Evolutionary conservation across 2,888 invertebrate genomes (phyloP).

Genomic region (Drosophila mulleri): DNA sequence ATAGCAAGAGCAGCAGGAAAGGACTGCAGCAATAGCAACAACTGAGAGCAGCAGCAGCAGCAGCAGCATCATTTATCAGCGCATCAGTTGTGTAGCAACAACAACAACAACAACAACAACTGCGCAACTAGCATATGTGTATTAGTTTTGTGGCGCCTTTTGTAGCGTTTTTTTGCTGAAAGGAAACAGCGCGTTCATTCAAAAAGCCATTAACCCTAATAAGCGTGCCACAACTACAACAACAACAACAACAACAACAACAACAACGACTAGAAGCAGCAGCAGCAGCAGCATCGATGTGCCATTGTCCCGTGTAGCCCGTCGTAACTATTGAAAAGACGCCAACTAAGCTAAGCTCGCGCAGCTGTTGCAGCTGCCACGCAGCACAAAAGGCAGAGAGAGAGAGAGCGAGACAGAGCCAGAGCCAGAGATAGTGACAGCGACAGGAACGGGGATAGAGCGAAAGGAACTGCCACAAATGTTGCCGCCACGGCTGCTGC

Average conservation of each 20-base stretch:
- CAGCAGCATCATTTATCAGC: slow-evolving; percentile 75
- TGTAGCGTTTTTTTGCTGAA: slow-evolving; percentile 62
- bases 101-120: slow-evolving; percentile 15
- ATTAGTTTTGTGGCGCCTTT: slow-evolving; percentile 45
- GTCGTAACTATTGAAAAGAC: slow-evolving; percentile 23
- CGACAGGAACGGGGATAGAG: neutral
- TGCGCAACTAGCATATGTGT: slow-evolving; percentile 56
- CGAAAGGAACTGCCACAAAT: slow-evolving; percentile 63
- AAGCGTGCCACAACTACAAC: slow-evolving; percentile 54
- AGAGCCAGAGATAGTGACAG: neutral
- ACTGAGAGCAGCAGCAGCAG: slow-evolving; percentile 19
- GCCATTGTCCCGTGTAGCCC: slow-evolving; percentile 42
- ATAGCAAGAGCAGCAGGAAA: slow-evolving; percentile 10
- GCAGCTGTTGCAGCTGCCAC: slow-evolving; percentile 28
- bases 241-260: slow-evolving; percentile 25
- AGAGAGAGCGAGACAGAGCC: neutral
- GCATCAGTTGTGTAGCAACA: slow-evolving; percentile 55
- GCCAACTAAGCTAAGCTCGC: slow-evolving; percentile 18
- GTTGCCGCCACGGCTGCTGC: slow-evolving; percentile 75
- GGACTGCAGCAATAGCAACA: slow-evolving; percentile 55
- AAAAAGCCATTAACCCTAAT: slow-evolving; percentile 79
- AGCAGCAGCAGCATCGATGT: slow-evolving; percentile 46
- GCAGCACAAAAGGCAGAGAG: slow-evolving; percentile 3
- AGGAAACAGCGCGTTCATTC: slow-evolving; percentile 76
- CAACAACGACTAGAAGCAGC: neutral